Conservation (phyloP, 2,797 vertebrate species). For the Coregonus sp. region DNA sequence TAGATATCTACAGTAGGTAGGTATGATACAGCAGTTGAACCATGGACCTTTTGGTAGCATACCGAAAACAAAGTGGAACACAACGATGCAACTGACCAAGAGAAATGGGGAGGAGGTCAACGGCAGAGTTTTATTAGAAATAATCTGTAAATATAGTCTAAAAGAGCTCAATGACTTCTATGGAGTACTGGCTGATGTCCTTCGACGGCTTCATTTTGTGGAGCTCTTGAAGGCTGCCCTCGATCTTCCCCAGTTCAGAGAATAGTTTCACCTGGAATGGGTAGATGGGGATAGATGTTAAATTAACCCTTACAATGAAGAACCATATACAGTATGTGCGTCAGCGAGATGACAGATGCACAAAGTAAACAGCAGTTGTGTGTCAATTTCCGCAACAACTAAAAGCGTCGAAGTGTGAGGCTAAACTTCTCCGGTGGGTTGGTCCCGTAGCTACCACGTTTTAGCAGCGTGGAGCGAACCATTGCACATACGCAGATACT, state of each 20-base stretch:
- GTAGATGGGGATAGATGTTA: background rate
- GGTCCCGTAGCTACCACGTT: no score
- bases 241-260: constrained; percentile 92
- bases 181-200: constrained; percentile 83
- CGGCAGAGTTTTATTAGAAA: constrained; percentile 38
- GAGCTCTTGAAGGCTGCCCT: constrained; percentile 86
- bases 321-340: no score
- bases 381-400: no score
- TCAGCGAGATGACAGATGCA: no score
- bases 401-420: no score
- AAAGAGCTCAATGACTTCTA: constrained; percentile 92
- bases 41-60: background rate
- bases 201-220: constrained; percentile 74
- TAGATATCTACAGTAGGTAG: background rate
- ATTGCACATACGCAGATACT: no score
- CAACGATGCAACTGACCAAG: constrained; percentile 16
- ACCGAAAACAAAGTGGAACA: background rate
- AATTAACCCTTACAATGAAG: background rate
- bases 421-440: no score
- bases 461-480: no score
- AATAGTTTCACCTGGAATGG: constrained; percentile 82
- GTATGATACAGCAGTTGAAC: background rate
- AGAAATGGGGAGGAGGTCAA: constrained; percentile 29
- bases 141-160: constrained; percentile 63
- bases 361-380: no score